Base-by-base conservation (phyloP, 2,888 invertebrate species). In the Nomada flava region DNA sequence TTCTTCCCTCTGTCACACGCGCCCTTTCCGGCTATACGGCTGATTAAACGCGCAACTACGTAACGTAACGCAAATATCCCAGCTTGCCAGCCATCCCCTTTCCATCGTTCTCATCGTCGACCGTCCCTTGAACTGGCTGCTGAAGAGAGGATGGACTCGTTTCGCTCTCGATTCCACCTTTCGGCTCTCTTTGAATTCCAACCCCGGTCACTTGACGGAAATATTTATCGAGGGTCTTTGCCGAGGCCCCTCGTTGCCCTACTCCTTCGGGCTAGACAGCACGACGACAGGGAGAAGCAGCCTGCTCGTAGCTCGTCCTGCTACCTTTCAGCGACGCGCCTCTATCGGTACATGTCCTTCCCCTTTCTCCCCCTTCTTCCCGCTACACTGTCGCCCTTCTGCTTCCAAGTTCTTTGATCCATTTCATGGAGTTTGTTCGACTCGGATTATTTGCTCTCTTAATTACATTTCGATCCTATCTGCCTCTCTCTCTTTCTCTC, bases 1-100 rank as follows among this genome's bases (percentile, higher is more conserved):
- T 87, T 90, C 88, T 88, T 87, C 89, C 90, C 86, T 89, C 89
- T 71, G 70, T 89, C 89, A 91, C 91, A 89, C 90, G 89, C 85
- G 87, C 89, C 89, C 86, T 91, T 90, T 89, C 90, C 86, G 89
- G 84, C 88, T 89, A 89, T 91, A 93, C 90, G 92, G 92, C 91
- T 93, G 93, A 93, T 93, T 93, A 93, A 93, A 93, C 93, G 93
- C 91, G 91, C 92, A 93, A 92, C 93, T 93, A 92, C 92, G 91
- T 92, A 92, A 92, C 92, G 91, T 89, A 90, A 93, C 90, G 93
- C 91, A 93, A 93, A 93, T 92, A 93, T 89, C 91, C 91, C 89
- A 88, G 89, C 87, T 18, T 89, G 86, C 84, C 88, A 81, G 65
- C 68, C 44, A n/a, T 57, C 60, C 44, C 76, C 74, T 70, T 68